Evolutionary conservation across 1,140 invertebrate species (phyloP), one percentile per base, ranked within the genome.

Genomic region (Pseudomyrmex concolor): DNA sequence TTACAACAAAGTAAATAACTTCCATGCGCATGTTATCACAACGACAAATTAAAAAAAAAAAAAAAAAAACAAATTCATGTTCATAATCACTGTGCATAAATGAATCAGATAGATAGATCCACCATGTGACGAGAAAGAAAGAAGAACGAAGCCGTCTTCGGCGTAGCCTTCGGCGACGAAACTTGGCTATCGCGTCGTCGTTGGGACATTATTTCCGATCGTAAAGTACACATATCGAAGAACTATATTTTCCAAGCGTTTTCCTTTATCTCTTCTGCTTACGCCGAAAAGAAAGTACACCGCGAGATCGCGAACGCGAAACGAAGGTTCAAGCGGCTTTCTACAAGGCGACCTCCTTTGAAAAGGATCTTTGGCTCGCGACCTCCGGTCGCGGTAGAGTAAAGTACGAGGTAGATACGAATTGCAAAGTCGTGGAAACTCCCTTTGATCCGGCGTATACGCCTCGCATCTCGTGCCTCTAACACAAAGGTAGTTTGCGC

Each of bases 241-340:
- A 85, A 86, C 83, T 85, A 85, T 86, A 86, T 85, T 86, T 86
- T 84, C 66, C 25, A 43, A 71, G 57, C 34, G 67, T 63, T 85
- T 84, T 22, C n/a, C 63, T 62, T 84, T 71, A 77, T 86, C 54
- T 77, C n/a, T 34, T 12, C 50, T 45, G 5, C 17, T 15, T 59
- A 57, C 54, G 12, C 50, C 64, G 54, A 71, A 71, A 59, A 70
- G 66, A 59, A 22, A 50, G 66, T 34, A 43, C 34, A 34, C 34
- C 54, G 55, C 10, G n/a, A 34, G n/a, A 70, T 48, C 15, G 43
- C 34, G 19, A 57, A 15, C 25, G 48, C 25, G 25, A 7, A 34
- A 12, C 59, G 59, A 67, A 19, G 51, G 50, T 70, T 82, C 70
- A 51, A 82, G 57, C 57, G 73, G 59, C 43, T 25, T 8, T 25